Conservation (phyloP, 2,113 vertebrate genomes). For the Lophura nycthemera region DNA sequence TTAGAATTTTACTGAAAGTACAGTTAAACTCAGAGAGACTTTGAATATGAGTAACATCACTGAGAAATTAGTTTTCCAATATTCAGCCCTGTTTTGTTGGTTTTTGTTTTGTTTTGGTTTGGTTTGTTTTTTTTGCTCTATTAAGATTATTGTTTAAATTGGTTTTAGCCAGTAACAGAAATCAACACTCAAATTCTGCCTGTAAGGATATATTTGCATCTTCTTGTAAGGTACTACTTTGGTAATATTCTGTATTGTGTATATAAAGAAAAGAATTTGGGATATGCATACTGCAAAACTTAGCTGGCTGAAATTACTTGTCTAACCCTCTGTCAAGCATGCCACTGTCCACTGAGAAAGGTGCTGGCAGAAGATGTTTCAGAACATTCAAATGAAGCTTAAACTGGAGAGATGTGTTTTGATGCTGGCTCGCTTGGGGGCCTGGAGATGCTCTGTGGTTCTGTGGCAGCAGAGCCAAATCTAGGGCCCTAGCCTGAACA, state of each 20-base stretch:
- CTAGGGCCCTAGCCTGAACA: background rate
- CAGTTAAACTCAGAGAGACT: background rate
- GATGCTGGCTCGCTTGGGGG: too few relatives aligned
- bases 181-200: background rate
- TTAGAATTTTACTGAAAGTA: background rate
- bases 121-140: background rate
- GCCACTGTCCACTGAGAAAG: background rate
- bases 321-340: background rate
- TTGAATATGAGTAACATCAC: background rate
- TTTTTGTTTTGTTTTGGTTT: too few relatives aligned
- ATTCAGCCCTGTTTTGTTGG: background rate
- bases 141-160: background rate
- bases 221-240: background rate
- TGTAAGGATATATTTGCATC: background rate
- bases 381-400: background rate
- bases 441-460: background rate
- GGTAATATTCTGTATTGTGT: background rate
- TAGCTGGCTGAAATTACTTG: background rate
- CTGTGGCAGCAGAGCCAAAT: background rate
- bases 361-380: background rate
- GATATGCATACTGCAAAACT: background rate
- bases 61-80: background rate
- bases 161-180: background rate
- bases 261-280: background rate
- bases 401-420: background rate